Percentiles rank a stretch among this genome's conserved stretches.
These are phyloP conservation scores for Malurus melanocephalus DNA, from an alignment of 2,113 vertebrate species.

Conservation along the genomic window DNA sequence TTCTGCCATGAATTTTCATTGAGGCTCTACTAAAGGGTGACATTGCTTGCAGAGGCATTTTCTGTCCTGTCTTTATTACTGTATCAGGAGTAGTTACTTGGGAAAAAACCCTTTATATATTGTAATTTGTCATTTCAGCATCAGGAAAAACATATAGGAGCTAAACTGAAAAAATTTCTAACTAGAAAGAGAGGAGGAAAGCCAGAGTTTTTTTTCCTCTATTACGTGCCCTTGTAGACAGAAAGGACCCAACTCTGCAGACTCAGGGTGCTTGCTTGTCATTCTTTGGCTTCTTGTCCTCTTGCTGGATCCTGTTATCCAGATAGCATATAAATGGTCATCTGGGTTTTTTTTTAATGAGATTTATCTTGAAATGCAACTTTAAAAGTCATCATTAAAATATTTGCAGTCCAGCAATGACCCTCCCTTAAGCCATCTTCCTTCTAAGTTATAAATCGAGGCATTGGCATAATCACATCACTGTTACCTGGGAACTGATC, in stretches of 20 bases:
- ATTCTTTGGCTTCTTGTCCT: neutral
- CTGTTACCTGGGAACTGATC: neutral
- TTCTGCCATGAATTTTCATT: neutral
- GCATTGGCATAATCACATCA: accelerated
- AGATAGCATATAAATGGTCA: neutral
- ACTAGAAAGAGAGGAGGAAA: neutral
- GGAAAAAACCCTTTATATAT: neutral
- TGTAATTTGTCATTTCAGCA: neutral
- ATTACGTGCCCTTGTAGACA: neutral
- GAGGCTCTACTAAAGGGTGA: neutral
- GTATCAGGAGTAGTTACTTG: neutral
- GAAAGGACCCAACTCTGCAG: neutral
- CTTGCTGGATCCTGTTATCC: neutral
- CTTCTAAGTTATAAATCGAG: neutral
- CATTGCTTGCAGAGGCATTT: neutral
- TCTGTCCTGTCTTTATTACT: neutral
- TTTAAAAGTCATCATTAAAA: neutral
- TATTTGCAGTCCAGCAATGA: neutral
- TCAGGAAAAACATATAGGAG: neutral
- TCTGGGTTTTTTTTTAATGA: neutral
- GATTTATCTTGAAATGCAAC: neutral
- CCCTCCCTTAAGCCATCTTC: neutral
- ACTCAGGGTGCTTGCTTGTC: neutral
- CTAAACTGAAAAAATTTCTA: neutral
- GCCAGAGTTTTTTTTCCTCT: neutral